Conservation (phyloP, 1,140 invertebrate species). For the Pectinophora gossypiella region DNA sequence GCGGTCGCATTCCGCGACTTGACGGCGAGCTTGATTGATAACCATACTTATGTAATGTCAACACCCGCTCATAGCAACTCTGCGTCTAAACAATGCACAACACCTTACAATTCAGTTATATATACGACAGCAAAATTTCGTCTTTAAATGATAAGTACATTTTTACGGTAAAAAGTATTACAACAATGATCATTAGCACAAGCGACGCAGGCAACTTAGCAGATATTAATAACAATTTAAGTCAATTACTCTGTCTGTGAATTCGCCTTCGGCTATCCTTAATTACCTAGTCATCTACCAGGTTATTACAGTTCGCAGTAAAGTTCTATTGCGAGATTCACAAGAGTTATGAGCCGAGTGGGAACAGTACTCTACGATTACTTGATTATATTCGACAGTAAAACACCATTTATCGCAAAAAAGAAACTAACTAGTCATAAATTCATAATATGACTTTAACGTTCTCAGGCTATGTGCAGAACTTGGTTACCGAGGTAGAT, state of each 20-base stretch:
- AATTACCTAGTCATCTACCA: background rate
- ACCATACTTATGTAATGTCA: conserved; percentile 1
- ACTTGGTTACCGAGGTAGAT: too few relatives aligned
- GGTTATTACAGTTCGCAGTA: background rate
- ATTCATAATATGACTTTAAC: too few relatives aligned
- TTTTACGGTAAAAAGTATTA: background rate
- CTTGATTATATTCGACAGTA: too few relatives aligned
- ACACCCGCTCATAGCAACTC: too few relatives aligned
- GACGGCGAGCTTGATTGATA: conserved; percentile 5
- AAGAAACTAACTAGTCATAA: too few relatives aligned
- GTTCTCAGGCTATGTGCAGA: too few relatives aligned
- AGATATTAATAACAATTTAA: background rate
- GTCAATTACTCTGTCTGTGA: background rate
- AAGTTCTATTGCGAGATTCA: background rate
- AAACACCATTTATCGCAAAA: too few relatives aligned
- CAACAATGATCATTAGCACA: conserved; percentile 1
- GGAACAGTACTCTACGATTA: background rate
- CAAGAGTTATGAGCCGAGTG: background rate
- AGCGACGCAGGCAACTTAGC: background rate
- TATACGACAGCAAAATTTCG: too few relatives aligned
- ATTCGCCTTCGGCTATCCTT: background rate
- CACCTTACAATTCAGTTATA: too few relatives aligned
- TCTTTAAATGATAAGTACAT: too few relatives aligned
- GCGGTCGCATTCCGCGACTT: background rate
- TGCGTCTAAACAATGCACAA: too few relatives aligned